phyloP scores from a whole-genome alignment of 2,113 vertebrate genomes.

The Pluvialis apricaria region DNA sequence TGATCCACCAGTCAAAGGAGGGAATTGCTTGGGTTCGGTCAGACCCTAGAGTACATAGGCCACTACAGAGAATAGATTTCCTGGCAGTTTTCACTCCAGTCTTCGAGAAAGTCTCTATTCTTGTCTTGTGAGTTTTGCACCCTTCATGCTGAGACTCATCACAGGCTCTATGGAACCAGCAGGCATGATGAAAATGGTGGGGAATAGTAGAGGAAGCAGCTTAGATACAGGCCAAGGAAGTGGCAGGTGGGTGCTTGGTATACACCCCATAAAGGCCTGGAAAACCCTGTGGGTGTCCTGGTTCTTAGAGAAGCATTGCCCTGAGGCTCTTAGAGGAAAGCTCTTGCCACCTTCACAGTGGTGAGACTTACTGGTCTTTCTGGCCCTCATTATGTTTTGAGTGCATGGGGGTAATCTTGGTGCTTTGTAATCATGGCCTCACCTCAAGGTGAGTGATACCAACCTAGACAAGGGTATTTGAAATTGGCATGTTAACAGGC shows the following conservation, averaged over 20 bases:
- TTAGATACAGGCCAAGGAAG: not conserved
- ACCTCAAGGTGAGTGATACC: not conserved
- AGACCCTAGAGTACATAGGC: not conserved
- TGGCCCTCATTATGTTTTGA: not conserved
- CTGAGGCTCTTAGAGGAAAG: not conserved
- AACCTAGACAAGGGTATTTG: not conserved
- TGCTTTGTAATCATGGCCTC: not conserved
- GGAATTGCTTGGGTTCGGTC: not conserved
- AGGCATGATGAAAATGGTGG: not conserved
- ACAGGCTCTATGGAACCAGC: not conserved
- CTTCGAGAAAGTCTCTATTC: not conserved
- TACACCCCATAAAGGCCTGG: not conserved
- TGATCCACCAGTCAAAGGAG: not conserved
- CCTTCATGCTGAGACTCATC: not conserved
- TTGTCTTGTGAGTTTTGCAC: not conserved
- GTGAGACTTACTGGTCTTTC: not conserved
- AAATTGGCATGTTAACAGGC: not conserved
- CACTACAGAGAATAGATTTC: not conserved
- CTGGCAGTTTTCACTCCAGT: not conserved
- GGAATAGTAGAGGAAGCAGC: not conserved
- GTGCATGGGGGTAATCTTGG: fast-evolving
- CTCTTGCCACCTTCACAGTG: not conserved
- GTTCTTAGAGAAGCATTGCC: not conserved
- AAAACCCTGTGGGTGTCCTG: not conserved
- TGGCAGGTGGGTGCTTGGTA: not conserved